Evolutionary conservation across 2,113 vertebrate genomes (phyloP), one percentile per base, ranked within the genome.

Genomic region (Recurvirostra avosetta): DNA sequence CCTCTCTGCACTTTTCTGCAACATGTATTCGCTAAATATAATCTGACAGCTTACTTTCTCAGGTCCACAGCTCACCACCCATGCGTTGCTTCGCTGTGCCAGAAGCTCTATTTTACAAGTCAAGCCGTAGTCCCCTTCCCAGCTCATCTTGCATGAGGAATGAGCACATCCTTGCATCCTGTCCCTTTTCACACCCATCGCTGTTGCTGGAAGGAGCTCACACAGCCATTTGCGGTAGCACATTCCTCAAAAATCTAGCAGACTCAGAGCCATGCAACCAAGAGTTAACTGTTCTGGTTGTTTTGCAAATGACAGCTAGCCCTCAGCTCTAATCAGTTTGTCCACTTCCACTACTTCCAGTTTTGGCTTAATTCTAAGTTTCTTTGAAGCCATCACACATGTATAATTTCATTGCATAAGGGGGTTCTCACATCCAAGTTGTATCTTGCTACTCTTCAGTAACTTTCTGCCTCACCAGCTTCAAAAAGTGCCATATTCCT

Each of bases 21-120:
- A 80, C 61, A 49, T 26, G 41, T 25, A 94, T 59, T 82, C 0
- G 0, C 96, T 96, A 96, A 95, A 97, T 96, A 77, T 80, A 96
- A 92, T 65, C 45, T 79, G 91, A 96, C 96, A 97, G 72, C 36
- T 88, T 88, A 65, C 92, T 76, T 94, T 88, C 83, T 90, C 90
- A 93, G 53, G 88, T 96, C 86, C 92, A 82, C 45, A 87, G 88
- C 80, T 94, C 86, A 78, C 90, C 77, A 80, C 70, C 74, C 80
- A 91, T 67, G 85, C 38, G 2, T 45, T 75, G 70, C 58, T 92
- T 74, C 63, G 86, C 62, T 86, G 43, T 83, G 89, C 94, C 76
- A 94, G 88, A 40, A 97, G 87, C 68, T 87, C 74, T 77, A 3
- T 72, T 93, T 97, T 74, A 91, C 78, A 95, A 95, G 83, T 67